Percentiles rank a stretch among this genome's conserved stretches.
Evolutionary conservation across 2,888 invertebrate species (phyloP).

Genomic region (Gandaritis pyraliata): DNA sequence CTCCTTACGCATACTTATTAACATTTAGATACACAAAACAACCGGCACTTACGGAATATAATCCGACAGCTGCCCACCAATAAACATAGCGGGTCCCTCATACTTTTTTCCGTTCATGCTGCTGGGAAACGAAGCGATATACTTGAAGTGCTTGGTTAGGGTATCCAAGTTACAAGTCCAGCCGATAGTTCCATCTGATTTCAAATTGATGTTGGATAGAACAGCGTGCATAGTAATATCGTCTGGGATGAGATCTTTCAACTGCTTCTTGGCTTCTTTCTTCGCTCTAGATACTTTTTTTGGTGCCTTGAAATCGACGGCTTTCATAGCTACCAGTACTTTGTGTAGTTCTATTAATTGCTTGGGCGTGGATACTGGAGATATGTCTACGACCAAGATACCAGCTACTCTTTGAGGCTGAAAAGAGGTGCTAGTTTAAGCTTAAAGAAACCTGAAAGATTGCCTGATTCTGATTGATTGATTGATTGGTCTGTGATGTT

Average conservation of each 20-base stretch:
- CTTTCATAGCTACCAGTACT: constrained; percentile 81
- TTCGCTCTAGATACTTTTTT: constrained; percentile 55
- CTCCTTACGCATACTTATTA: too few relatives aligned
- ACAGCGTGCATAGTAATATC: constrained; percentile 83
- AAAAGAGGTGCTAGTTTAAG: constrained; percentile 37
- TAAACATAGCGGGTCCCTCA: constrained; percentile 89
- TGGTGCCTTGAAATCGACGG: constrained; percentile 54
- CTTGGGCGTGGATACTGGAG: constrained; percentile 82
- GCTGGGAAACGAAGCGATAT: constrained; percentile 86
- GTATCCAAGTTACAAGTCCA: constrained; percentile 92
- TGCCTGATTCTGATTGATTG: too few relatives aligned
- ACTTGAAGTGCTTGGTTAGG: constrained; percentile 85
- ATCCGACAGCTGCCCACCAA: constrained; percentile 92
- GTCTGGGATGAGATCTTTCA: constrained; percentile 63
- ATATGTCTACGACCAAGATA: constrained; percentile 87
- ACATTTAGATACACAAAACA: neutral
- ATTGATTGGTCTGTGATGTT: too few relatives aligned
- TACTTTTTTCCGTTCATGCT: constrained; percentile 62
- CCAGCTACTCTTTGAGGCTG: constrained; percentile 85
- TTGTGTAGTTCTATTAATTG: constrained; percentile 79
- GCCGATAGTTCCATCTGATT: constrained; percentile 62
- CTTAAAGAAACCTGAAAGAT: neutral
- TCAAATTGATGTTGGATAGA: constrained; percentile 80
- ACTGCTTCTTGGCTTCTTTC: constrained; percentile 50
- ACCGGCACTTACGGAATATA: constrained; percentile 87